Evolutionary conservation across 2,113 vertebrate genomes (phyloP).

Genomic region (Hyaena hyaena): DNA sequence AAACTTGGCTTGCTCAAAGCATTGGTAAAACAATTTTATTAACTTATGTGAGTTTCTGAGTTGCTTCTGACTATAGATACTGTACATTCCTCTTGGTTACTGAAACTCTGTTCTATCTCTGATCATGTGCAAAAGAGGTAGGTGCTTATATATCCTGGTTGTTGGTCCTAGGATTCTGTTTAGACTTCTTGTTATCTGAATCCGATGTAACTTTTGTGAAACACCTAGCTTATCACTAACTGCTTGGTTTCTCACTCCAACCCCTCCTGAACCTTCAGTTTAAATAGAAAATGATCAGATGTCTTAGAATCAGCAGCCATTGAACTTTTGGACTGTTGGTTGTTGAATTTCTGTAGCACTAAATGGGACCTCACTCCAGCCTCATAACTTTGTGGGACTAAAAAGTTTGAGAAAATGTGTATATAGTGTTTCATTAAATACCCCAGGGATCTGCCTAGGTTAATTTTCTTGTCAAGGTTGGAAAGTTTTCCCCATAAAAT

Average conservation of each 20-base stretch:
- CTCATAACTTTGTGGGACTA: background rate
- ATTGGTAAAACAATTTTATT: constrained; percentile 2
- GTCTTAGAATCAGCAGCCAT: background rate
- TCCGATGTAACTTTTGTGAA: background rate
- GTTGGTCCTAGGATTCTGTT: background rate
- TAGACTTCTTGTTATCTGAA: background rate
- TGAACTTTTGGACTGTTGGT: background rate
- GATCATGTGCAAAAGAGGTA: background rate
- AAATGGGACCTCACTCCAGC: background rate
- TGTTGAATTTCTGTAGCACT: background rate
- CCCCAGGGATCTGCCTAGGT: background rate
- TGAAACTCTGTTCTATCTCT: background rate
- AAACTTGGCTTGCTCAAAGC: background rate
- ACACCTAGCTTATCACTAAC: background rate
- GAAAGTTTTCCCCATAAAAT: background rate
- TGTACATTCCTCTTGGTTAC: background rate
- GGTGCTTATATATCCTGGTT: background rate
- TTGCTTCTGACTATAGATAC: background rate
- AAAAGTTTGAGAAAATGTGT: background rate
- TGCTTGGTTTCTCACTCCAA: background rate
- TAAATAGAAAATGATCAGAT: constrained; percentile 20
- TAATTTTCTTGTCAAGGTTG: constrained; percentile 35
- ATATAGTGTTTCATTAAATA: background rate
- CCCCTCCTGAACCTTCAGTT: background rate
- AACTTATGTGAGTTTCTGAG: background rate